Base-by-base conservation (phyloP, 2,888 invertebrate species). In the Epicampocera succincta region DNA sequence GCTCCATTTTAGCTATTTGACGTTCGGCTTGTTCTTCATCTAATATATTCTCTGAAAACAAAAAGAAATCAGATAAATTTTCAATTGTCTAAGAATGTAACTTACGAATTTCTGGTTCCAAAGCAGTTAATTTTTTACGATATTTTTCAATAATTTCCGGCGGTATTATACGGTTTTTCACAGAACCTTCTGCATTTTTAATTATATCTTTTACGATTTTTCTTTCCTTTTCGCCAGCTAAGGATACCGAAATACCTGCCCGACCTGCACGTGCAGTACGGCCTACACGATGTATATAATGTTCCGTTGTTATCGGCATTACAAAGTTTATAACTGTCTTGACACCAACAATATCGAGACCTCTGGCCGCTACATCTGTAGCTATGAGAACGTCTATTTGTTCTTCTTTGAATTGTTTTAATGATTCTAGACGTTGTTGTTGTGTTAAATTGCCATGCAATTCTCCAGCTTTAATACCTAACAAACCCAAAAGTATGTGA, bases 381-480 rank as follows among this genome's bases (percentile, higher is more conserved):
- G 98, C 98, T 61, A 98, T 94, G n/a, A 98, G 91, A n/a, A 97
- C 93, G 88, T 97, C 96, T 3, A 94, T 94, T 87, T 93, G 93
- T 86, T 96, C 96, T 9, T 96, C 95, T 88, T 96, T 97, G 91
- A 99, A 99, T 85, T 95, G 94, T 85, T 95, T 94, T 42, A 99
- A 92, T 0, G 97, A 96, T 86, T 98, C 98, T 85, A 99, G 91
- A 80, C 99, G 95, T 90, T 98, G 98, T 0, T 97, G 96, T 91
- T 99, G 99, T n/a, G 96, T 96, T 29, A 99, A 92, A 87, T 98
- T 98, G 0, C 99, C 98, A 90, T 99, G 99, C 63, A 99, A 93
- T 90, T 99, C 99, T 0, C 92, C 92, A 33, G 96, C 96, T 91
- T 95, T 96, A 1, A 99, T 92, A 0, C 98, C 98, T 40, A 99